Evolutionary conservation across 2,888 invertebrate species (phyloP).

Genomic region (Aricia artaxerxes): DNA sequence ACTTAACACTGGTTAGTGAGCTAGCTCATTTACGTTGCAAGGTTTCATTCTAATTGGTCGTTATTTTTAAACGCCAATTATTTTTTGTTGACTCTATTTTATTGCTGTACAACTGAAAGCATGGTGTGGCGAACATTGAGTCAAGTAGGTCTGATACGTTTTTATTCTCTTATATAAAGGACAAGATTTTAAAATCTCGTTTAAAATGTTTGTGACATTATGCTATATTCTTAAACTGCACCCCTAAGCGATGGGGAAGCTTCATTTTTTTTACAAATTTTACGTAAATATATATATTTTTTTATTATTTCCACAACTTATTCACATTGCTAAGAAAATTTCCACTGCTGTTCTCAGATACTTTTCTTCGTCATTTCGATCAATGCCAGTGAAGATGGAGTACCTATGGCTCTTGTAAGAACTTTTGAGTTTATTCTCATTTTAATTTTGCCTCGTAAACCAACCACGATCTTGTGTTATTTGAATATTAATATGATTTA

Average conservation of each 20-base stretch:
- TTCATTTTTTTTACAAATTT: background rate
- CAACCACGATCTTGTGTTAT: no score
- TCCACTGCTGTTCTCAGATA: background rate
- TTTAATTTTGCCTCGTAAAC: background rate
- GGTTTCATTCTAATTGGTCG: background rate
- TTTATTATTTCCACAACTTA: background rate
- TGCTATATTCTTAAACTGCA: background rate
- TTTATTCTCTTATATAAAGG: background rate
- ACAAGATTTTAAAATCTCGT: background rate
- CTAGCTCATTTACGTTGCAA: background rate
- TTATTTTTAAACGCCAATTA: constrained; percentile 8
- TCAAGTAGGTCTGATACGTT: background rate
- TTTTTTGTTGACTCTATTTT: background rate
- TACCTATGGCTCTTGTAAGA: background rate
- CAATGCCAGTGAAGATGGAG: constrained; percentile 10
- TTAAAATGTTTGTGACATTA: background rate
- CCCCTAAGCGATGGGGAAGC: background rate
- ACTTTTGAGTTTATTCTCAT: background rate
- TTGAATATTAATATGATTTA: no score
- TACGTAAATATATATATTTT: background rate
- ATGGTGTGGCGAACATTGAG: constrained; percentile 1
- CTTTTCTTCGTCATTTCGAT: background rate
- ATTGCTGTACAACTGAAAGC: background rate
- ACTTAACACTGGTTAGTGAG: no score
- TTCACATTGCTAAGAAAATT: background rate